These are phyloP conservation scores for Phalacrocorax brasilianus DNA, from an alignment of 2,113 vertebrate species.

Conservation along the genomic window DNA sequence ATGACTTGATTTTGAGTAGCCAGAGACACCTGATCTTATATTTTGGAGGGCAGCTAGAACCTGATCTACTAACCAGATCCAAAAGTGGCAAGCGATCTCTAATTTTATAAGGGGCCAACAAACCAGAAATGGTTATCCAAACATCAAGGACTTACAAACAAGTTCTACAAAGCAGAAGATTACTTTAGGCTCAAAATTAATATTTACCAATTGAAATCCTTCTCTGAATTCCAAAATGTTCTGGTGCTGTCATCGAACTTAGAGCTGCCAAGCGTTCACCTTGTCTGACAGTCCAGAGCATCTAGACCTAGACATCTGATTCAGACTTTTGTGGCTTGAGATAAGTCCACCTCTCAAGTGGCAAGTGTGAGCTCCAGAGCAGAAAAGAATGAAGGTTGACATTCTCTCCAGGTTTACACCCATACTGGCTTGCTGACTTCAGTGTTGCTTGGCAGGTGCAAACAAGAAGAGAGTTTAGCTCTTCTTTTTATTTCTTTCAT, in stretches of 20 bases:
- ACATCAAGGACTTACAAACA: not conserved
- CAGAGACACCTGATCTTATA: not conserved
- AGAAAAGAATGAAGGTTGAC: conserved; percentile 20
- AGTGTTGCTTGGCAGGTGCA: conserved; percentile 36
- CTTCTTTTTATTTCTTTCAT: not conserved
- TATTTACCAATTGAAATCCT: not conserved
- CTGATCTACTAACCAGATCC: not conserved
- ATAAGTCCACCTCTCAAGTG: not conserved
- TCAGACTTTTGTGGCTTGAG: not conserved
- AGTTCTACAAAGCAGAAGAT: not conserved
- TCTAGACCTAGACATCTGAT: not conserved
- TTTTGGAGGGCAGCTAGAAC: conserved; percentile 39
- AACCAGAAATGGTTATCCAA: not conserved
- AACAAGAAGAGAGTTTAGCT: conserved; percentile 16
- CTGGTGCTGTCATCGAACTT: not conserved
- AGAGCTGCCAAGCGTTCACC: not conserved
- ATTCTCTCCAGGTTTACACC: conserved; percentile 10
- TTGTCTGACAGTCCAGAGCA: not conserved
- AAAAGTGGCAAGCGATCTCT: not conserved
- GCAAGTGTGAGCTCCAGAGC: not conserved
- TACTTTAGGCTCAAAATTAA: not conserved
- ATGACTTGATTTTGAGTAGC: conserved; percentile 41
- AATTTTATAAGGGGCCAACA: not conserved
- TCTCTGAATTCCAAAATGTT: not conserved
- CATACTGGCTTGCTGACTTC: not conserved